Evolutionary conservation across 92 coral and sea anemone genomes (phyloP).

Genomic region (Actinernus sp.): DNA sequence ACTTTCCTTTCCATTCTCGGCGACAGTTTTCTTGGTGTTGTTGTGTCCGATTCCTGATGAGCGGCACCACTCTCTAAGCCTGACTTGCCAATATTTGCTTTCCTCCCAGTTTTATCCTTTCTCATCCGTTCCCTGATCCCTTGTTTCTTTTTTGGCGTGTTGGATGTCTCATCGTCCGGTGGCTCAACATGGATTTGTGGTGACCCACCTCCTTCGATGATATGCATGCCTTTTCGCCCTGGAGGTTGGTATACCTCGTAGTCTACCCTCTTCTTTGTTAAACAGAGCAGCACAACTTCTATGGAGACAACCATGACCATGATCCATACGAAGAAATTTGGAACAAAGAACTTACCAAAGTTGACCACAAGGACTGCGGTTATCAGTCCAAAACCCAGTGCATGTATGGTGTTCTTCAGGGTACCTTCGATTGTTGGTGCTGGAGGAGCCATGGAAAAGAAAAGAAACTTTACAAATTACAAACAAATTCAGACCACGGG

Average conservation of each 20-base stretch:
- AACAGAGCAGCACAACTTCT: slow-evolving; percentile 34
- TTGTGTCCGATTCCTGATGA: neutral
- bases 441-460: slow-evolving; percentile 52
- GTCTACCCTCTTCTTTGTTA: slow-evolving; percentile 45
- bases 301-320: slow-evolving; percentile 45
- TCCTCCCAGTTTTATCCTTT: slow-evolving; percentile 17
- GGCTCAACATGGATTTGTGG: slow-evolving; percentile 56
- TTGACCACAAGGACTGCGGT: slow-evolving; percentile 48
- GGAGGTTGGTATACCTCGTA: slow-evolving; percentile 56
- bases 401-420: slow-evolving; percentile 51
- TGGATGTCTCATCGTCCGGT: slow-evolving; percentile 24
- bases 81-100: slow-evolving; percentile 16
- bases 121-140: slow-evolving; percentile 55
- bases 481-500: no score
- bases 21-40: slow-evolving; percentile 5
- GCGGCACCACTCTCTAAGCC: slow-evolving; percentile 37
- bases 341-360: slow-evolving; percentile 48
- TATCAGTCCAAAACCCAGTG: slow-evolving; percentile 63
- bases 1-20: slow-evolving; percentile 20
- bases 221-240: slow-evolving; percentile 38
- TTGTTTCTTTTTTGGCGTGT: slow-evolving; percentile 33
- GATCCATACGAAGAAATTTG: slow-evolving; percentile 62
- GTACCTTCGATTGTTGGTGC: slow-evolving; percentile 69
- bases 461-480: no score
- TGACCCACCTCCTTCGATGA: slow-evolving; percentile 30